Evolutionary conservation across 2,113 vertebrate species (phyloP), one percentile per base, ranked within the genome.

Genomic region (Bubo scandiacus): DNA sequence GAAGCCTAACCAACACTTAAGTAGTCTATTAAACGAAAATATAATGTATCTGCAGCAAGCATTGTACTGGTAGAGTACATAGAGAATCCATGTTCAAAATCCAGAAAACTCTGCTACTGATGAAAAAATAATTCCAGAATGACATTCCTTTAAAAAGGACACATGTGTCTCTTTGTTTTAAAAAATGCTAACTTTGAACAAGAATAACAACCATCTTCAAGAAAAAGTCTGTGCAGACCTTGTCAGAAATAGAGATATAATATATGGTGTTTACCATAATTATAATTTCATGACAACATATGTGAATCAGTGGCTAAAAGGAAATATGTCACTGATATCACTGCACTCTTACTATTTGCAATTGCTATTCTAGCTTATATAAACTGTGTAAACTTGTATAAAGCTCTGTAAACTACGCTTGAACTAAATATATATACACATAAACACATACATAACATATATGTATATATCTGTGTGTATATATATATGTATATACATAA

Each of bases 231-330:
- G 15, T 26, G 22, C 15, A 81, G 23, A 78, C 2, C 6, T 58
- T 32, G 38, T 36, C 27, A 51, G 86, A 91, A 52, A 58, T 3
- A 40, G 34, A 57, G 18, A 55, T 25, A 23, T 32, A 59, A 88
- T 51, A 42, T 30, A 38, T 1, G 2, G 3, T 57, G 40, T 36
- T 70, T 43, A n/a, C 13, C 11, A 22, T 54, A n/a, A 38, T 34
- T 73, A 81, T 25, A 0, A 1, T 13, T 88, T 7, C 9, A 32
- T 13, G 6, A 52, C 7, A 26, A 27, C 4, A 8, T 51, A 68
- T 1, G 3, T 43, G 6, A 47, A 74, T n/a, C n/a, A 34, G 4
- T 40, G 54, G 14, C 19, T 30, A 67, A 62, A 58, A 47, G 20
- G n/a, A 51, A 67, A 75, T 7, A 1, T 70, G 34, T 25, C 23